Base-by-base conservation (phyloP, 2,797 vertebrate genomes). In the Molossus alvarezi region DNA sequence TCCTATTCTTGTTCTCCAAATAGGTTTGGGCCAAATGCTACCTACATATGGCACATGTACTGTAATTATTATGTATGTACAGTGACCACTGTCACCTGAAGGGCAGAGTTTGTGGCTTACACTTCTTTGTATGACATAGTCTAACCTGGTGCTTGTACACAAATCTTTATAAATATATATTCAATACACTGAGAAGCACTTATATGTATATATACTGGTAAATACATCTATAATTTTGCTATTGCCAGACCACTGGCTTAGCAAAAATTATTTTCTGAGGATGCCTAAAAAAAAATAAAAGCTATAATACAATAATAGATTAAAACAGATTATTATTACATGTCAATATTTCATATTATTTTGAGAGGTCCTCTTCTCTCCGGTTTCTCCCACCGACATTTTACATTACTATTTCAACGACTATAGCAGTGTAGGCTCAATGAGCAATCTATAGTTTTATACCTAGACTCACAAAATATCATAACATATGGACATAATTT, bases 321-420 rank as follows among this genome's bases (percentile, higher is more conserved):
- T 79, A 55, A 84, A 95, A 81, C 27, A 79, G 3, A 73, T 62
- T 62, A 73, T 69, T 90, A 76, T 83, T 73, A 89, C n/a, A 75
- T n/a, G 82, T 17, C 45, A 72, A 51, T 37, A 85, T 71, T 86
- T 13, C 13, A 67, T 64, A 45, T 73, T 88, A 48, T 67, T 91
- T 51, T 62, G 4, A 48, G 12, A 69, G 3, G 18, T 37, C 41
- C 2, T 80, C 72, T 86, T 72, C 65, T 77, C 23, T 71, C 17
- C 88, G 2, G 13, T 65, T 71, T 41, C 20, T 8, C 12, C 17
- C 21, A 18, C n/a, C 27, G 84, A 53, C 17, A 77, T 80, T 94
- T 79, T 84, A 86, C 41, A 73, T 75, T 87, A 73, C 57, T 75
- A 90, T 94, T 87, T 89, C 76, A 96, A n/a, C 23, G 94, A 53